Percentiles rank a stretch among this genome's conserved stretches.
Evolutionary conservation across 2,797 vertebrate species (phyloP).

Genomic region (Protosalanx chinensis): DNA sequence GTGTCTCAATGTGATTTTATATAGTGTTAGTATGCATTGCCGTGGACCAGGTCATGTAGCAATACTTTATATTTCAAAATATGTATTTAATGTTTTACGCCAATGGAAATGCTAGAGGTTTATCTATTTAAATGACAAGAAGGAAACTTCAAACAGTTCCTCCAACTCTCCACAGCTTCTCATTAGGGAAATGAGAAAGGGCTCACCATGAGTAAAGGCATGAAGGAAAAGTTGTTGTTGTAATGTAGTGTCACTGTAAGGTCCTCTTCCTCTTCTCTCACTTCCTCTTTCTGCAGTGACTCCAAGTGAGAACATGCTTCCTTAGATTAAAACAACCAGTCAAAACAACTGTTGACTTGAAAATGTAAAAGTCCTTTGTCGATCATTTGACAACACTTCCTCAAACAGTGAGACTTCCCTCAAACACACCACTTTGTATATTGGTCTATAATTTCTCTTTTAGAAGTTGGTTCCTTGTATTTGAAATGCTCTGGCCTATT

Average conservation of each 20-base stretch:
- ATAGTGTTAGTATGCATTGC: background rate
- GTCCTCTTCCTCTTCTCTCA: background rate
- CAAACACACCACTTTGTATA: constrained; percentile 39
- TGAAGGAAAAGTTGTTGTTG: too few species aligned
- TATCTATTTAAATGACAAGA: too few species aligned
- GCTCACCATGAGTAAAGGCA: too few species aligned
- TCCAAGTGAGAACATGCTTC: background rate
- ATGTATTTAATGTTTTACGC: background rate
- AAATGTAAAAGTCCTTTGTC: constrained; percentile 6
- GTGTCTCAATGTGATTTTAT: background rate
- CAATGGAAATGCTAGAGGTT: too few species aligned
- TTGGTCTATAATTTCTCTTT: constrained; percentile 28
- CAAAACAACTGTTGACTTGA: background rate
- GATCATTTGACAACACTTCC: constrained; percentile 52
- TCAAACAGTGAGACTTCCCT: constrained; percentile 49
- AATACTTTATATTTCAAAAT: background rate
- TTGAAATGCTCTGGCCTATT: constrained; percentile 2
- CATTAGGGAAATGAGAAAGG: too few species aligned
- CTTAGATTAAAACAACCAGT: background rate
- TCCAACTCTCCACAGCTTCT: too few species aligned
- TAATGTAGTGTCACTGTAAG: too few species aligned
- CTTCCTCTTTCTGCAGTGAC: background rate
- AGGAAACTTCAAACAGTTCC: too few species aligned
- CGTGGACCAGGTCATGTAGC: background rate
- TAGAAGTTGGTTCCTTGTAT: constrained; percentile 37